A percentile compares a stretch with the other conserved stretches of the same genome.
Evolutionary conservation across 37 sponge, comb jelly and placozoan species (phyloP).

Genomic region (Cladorhizidae sp.): DNA sequence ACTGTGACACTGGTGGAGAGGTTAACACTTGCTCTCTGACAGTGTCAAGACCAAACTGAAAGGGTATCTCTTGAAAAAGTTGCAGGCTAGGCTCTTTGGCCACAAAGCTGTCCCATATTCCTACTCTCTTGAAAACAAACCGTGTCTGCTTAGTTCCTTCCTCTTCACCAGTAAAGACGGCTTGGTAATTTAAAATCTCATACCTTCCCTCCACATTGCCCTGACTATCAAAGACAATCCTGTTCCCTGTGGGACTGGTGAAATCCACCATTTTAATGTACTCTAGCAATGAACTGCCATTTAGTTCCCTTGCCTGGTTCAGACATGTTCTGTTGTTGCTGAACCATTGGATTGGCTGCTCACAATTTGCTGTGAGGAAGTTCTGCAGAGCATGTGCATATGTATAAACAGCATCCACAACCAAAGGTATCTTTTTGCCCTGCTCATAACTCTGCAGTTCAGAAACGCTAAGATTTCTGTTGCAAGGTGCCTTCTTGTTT

Average conservation of each 20-base stretch:
- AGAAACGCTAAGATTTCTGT: slow-evolving; percentile 14
- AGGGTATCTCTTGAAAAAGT: neutral
- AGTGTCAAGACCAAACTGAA: slow-evolving; percentile 56
- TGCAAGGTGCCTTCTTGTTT: neutral
- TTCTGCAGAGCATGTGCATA: slow-evolving; percentile 75
- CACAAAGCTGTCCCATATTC: slow-evolving; percentile 43
- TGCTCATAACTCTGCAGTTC: slow-evolving; percentile 41
- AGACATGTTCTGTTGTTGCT: slow-evolving; percentile 33
- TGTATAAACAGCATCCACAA: slow-evolving; percentile 87
- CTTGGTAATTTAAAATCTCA: slow-evolving; percentile 68
- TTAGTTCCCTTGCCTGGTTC: slow-evolving; percentile 40
- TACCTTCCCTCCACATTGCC: slow-evolving; percentile 65
- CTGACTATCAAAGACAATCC: slow-evolving; percentile 54
- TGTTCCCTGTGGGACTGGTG: slow-evolving; percentile 35
- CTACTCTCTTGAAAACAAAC: slow-evolving; percentile 29
- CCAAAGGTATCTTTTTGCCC: slow-evolving; percentile 66
- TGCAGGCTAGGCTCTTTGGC: slow-evolving; percentile 1
- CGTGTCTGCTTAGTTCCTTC: neutral
- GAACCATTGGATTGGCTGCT: slow-evolving; percentile 33
- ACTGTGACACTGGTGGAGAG: slow-evolving; percentile 32
- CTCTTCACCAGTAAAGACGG: neutral
- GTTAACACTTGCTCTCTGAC: neutral
- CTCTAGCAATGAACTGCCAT: slow-evolving; percentile 33
- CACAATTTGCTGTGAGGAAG: slow-evolving; percentile 74
- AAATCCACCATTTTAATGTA: slow-evolving; percentile 60